Conservation (phyloP, 2,888 invertebrate species). For the Cataglyphis altisquamis region DNA sequence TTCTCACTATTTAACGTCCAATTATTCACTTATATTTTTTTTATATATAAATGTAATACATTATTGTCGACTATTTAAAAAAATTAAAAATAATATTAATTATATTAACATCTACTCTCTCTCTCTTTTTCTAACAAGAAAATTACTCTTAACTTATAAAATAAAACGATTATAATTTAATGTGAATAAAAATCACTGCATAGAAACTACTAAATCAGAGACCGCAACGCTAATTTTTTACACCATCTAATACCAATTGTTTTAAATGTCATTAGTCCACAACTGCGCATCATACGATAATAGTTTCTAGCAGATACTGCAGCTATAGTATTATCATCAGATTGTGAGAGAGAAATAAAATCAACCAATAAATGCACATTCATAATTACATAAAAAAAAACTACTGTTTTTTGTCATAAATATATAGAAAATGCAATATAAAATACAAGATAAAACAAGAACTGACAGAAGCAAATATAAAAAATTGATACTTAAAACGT, state of each 20-base stretch:
- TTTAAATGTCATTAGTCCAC: slow-evolving; percentile 64
- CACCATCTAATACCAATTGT: slow-evolving; percentile 11
- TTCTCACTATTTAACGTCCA: background rate
- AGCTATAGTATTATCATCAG: background rate
- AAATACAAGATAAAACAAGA: background rate
- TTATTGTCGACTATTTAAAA: background rate
- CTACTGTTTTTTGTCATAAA: background rate
- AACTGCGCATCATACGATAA: background rate
- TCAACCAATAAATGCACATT: background rate
- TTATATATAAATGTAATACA: slow-evolving; percentile 3
- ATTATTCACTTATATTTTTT: background rate
- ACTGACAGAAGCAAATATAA: background rate
- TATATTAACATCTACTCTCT: background rate
- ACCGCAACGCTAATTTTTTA: slow-evolving; percentile 54
- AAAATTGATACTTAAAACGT: background rate
- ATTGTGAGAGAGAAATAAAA: background rate
- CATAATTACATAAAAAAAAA: background rate
- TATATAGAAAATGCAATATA: background rate
- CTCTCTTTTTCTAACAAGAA: background rate
- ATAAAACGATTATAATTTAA: background rate
- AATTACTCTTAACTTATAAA: background rate
- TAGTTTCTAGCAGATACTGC: slow-evolving; percentile 12
- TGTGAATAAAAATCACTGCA: slow-evolving; percentile 10
- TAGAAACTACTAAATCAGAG: background rate
- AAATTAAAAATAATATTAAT: background rate